phyloP scores from a whole-genome alignment of 2,888 invertebrate genomes.

The Calameuta filiformis region DNA sequence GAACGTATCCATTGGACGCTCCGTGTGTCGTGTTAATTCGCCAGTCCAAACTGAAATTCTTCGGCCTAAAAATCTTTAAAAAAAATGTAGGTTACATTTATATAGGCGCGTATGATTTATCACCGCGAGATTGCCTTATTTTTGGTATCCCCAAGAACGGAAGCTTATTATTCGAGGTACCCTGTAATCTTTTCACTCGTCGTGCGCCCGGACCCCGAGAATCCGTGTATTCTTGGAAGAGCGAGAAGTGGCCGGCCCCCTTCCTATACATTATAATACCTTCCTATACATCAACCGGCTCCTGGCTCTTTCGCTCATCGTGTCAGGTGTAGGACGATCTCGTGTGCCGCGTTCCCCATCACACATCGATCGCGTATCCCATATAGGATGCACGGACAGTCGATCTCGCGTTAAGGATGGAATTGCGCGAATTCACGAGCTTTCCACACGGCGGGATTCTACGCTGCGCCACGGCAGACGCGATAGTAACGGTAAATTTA shows the following conservation, averaged over 20 bases:
- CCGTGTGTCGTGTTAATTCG: neutral
- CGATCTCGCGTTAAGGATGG: neutral
- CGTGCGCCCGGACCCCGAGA: slow-evolving; percentile 42
- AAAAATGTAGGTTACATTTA: neutral
- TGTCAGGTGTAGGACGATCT: neutral
- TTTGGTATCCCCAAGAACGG: slow-evolving; percentile 58
- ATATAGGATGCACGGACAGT: neutral
- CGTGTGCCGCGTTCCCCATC: neutral
- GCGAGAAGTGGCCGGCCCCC: slow-evolving; percentile 22
- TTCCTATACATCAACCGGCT: neutral
- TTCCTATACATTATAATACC: slow-evolving; percentile 16
- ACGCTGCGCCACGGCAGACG: neutral
- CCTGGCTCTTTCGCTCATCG: neutral
- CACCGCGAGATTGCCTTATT: slow-evolving; percentile 57
- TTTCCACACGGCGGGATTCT: neutral
- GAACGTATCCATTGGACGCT: neutral
- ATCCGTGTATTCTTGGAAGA: slow-evolving; percentile 4
- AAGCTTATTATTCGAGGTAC: slow-evolving; percentile 63
- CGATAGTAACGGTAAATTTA: slow-evolving; percentile 2
- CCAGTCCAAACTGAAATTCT: neutral
- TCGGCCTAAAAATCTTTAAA: neutral
- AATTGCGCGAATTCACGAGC: neutral
- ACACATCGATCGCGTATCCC: neutral
- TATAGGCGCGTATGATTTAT: slow-evolving; percentile 51
- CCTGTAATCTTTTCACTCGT: slow-evolving; percentile 63